Base-by-base conservation (phyloP, 2,888 invertebrate genomes). In the Acheta domesticus region DNA sequence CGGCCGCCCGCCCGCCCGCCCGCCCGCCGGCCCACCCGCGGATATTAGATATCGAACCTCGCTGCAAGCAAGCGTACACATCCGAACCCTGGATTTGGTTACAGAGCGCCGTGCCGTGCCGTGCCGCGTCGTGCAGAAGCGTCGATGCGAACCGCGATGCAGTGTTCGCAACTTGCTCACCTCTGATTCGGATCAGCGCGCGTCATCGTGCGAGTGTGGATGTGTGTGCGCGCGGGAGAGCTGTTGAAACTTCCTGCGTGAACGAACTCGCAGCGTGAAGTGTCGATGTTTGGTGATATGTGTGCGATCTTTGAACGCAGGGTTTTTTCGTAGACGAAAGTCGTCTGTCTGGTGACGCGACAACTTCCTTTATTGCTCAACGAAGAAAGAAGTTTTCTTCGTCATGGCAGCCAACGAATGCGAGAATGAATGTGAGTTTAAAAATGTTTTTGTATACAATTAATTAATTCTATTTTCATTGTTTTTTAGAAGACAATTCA, bases 41-140 rank as follows among this genome's bases (percentile, higher is more conserved):
- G n/a, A 62, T 62, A 62, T 62, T 62, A 62, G 62, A 62, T 62
- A 62, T 62, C n/a, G 62, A 62, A 62, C 62, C 62, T n/a, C 16
- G 62, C 62, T 5, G 36, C 62, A 62, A 62, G 62, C 36, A 5
- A 62, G 62, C 62, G 36, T 36, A 36, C 36, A 36, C 36, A 36
- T 36, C 36, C 36, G 36, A 36, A 36, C 36, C 36, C 36, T 36
- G 36, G 8, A 36, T 36, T 36, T 36, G 36, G 36, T 36, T 36
- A 36, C 36, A 36, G 36, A 4, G 36, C 36, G 36, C 36, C 36
- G 8, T 1, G 62, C 14, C 62, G 62, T 16, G n/a, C 62, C n/a
- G 62, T 16, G n/a, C 62, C 62, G 11, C 3, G 14, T 12, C 62
- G 2, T 2, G 1, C 3, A 23, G 62, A 12, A 12, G 62, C n/a